Conservation (phyloP, 2,888 invertebrate species). For the Dendrolimus houi region DNA sequence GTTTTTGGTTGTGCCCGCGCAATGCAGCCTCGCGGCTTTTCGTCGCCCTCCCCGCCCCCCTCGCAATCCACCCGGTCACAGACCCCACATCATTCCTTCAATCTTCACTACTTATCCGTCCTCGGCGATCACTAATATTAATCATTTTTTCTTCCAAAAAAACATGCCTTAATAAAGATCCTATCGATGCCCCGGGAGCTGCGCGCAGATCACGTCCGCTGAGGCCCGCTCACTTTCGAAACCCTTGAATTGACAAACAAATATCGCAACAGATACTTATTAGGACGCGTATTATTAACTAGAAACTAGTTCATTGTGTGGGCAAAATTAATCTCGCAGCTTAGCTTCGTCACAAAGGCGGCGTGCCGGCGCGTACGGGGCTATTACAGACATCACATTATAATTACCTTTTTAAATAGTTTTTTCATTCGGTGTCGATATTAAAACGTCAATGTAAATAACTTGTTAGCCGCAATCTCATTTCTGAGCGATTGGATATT, state of each 20-base stretch:
- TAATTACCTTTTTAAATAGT: slow-evolving; percentile 76
- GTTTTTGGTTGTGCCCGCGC: slow-evolving; percentile 71
- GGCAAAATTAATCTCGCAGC: slow-evolving; percentile 71
- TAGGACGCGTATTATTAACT: slow-evolving; percentile 60
- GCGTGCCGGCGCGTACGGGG: slow-evolving; percentile 62
- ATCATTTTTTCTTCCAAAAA: slow-evolving; percentile 65
- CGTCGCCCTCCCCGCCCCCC: slow-evolving; percentile 32
- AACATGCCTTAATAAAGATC: slow-evolving; percentile 57
- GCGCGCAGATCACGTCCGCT: slow-evolving; percentile 18
- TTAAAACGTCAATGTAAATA: slow-evolving; percentile 77
- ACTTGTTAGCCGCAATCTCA: slow-evolving; percentile 77
- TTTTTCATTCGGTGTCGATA: slow-evolving; percentile 66
- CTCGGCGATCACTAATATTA: slow-evolving; percentile 65
- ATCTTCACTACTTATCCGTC: slow-evolving; percentile 73
- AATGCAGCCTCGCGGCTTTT: slow-evolving; percentile 70
- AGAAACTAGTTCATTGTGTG: slow-evolving; percentile 66
- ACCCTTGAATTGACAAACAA: slow-evolving; percentile 59
- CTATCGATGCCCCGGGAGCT: slow-evolving; percentile 51
- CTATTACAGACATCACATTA: slow-evolving; percentile 68
- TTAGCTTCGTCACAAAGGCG: slow-evolving; percentile 68
- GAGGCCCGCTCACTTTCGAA: slow-evolving; percentile 47
- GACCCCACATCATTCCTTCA: slow-evolving; percentile 68
- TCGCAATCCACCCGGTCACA: slow-evolving; percentile 54
- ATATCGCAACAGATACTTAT: slow-evolving; percentile 66
- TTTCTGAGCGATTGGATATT: slow-evolving; percentile 75